Base-by-base conservation (phyloP, 2,113 vertebrate species). In the Brachypteracias leptosomus region DNA sequence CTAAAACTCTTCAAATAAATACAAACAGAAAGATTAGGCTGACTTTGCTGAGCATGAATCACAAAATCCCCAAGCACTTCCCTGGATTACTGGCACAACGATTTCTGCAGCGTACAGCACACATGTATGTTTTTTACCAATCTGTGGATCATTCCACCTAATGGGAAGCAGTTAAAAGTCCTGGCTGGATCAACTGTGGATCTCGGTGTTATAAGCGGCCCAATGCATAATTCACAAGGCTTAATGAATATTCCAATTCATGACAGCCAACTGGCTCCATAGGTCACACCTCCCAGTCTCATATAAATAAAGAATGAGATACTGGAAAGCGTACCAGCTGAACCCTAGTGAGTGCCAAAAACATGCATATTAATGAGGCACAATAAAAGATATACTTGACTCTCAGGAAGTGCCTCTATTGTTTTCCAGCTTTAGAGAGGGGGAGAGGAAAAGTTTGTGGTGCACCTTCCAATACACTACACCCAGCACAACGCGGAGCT, bases 221-320 rank as follows among this genome's bases (percentile, higher is more conserved):
- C 96, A 95, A 98, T 98, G 97, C 97, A 98, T 98, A 98, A 98
- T 98, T 98, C 97, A 98, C 97, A 95, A 97, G 93, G 85, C 97
- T 98, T 98, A 98, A 98, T 98, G 98, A 98, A 98, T 98, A 98
- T 98, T 98, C 98, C 96, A 96, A 97, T 98, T 98, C 97, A 98
- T 97, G 97, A 98, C 98, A 98, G 97, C 97, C 97, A 98, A 98
- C 97, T 98, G 97, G 97, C 97, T 98, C 97, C 91, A 95, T 97
- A 98, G 98, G 98, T 98, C 98, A 98, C 97, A 97, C 98, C 98
- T 98, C 97, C 97, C 85, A 74, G 97, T 97, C 98, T 98, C 96
- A 96, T 97, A 98, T 98, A 98, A 98, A 98, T 98, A 98, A 98
- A 97, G 97, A 98, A 98, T 98, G 98, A 98, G 97, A 96, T 97